These are phyloP conservation scores for Ichneumoninae sp. DNA, from an alignment of 2,888 invertebrate species.

Conservation along the genomic window DNA sequence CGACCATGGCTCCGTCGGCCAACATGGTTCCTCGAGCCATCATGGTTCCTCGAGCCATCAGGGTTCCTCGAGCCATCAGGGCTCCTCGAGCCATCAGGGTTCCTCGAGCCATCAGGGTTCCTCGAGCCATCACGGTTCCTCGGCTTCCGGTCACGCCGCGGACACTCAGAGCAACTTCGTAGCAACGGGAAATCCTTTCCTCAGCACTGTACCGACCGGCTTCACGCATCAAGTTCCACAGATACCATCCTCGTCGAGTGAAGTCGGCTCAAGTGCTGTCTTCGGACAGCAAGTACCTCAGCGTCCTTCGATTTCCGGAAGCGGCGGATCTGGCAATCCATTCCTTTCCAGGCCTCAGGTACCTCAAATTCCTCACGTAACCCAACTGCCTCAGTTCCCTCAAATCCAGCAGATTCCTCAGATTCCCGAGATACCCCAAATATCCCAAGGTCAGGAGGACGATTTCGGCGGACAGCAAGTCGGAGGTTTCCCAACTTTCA, in stretches of 20 bases:
- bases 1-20: background rate
- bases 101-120: background rate
- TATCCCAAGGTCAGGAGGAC: slow-evolving; percentile 10
- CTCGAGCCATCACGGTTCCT: background rate
- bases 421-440: slow-evolving; percentile 26
- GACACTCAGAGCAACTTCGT: slow-evolving; percentile 10
- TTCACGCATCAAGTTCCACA: background rate
- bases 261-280: background rate
- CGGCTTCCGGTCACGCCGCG: slow-evolving; percentile 10
- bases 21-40: background rate
- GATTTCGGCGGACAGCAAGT: slow-evolving; percentile 18
- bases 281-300: slow-evolving; percentile 35
- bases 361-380: slow-evolving; percentile 4
- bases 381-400: background rate
- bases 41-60: background rate
- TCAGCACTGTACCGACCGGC: slow-evolving; percentile 26
- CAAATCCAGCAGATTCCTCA: slow-evolving; percentile 27
- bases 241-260: background rate
- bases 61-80: slow-evolving; percentile 1
- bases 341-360: slow-evolving; percentile 26
- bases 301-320: background rate
- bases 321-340: slow-evolving; percentile 33
- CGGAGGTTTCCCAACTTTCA: slow-evolving; percentile 36
- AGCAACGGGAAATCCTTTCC: slow-evolving; percentile 47
- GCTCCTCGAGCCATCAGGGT: slow-evolving; percentile 6